Evolutionary conservation across 2,888 invertebrate species (phyloP).

Genomic region (Arctia plantaginis): DNA sequence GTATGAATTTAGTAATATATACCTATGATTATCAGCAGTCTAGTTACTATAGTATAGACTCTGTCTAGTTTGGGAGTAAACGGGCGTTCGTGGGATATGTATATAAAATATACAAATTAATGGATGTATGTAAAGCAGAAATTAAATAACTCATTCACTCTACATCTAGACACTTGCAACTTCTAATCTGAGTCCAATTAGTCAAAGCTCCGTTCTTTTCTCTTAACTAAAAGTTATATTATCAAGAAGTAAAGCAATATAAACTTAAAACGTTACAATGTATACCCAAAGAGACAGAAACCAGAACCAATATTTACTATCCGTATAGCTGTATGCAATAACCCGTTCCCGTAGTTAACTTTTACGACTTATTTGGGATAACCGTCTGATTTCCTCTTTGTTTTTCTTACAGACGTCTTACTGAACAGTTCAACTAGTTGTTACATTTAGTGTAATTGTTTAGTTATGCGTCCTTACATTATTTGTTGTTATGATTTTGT

Average conservation of each 20-base stretch:
- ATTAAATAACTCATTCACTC: not conserved
- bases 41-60: too few species aligned
- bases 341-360: slow-evolving; percentile 19
- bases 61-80: too few species aligned
- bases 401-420: not conserved
- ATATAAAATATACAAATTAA: too few species aligned
- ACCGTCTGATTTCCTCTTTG: slow-evolving; percentile 29
- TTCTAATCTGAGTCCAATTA: not conserved
- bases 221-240: not conserved
- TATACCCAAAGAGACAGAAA: not conserved
- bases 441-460: not conserved
- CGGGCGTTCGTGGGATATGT: too few species aligned
- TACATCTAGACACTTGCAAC: not conserved
- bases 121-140: not conserved
- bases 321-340: not conserved
- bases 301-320: not conserved
- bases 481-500: not conserved
- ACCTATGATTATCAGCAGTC: too few species aligned
- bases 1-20: too few species aligned
- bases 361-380: slow-evolving; percentile 21
- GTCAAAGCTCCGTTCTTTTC: not conserved
- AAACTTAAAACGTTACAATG: not conserved
- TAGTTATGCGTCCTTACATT: not conserved
- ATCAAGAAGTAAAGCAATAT: not conserved
- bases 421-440: not conserved